phyloP scores from a whole-genome alignment of 1,140 invertebrate species.

The Ostrea edulis region DNA sequence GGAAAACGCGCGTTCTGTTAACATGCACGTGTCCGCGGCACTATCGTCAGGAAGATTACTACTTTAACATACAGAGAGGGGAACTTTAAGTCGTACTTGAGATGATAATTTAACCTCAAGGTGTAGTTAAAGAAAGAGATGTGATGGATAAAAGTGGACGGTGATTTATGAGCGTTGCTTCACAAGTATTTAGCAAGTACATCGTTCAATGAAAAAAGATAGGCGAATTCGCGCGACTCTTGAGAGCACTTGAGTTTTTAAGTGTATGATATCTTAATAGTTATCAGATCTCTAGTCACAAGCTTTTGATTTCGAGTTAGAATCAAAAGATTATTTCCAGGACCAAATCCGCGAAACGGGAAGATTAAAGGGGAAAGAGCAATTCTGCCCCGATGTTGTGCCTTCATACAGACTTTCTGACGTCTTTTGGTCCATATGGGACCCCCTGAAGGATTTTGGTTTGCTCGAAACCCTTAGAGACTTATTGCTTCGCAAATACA shows the following conservation, averaged over 20 bases:
- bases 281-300: conserved; percentile 14
- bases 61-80: background rate
- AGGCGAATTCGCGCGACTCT: conserved; percentile 29
- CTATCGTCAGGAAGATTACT: background rate
- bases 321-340: conserved; percentile 19
- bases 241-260: conserved; percentile 1
- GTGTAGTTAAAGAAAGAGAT: conserved; percentile 30
- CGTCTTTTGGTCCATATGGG: conserved; percentile 17
- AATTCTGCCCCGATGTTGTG: background rate
- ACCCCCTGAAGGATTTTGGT: conserved; percentile 6
- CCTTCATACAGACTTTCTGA: background rate
- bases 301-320: conserved; percentile 24
- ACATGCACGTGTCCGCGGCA: background rate
- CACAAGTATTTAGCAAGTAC: conserved; percentile 27
- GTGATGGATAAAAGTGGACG: conserved; percentile 27
- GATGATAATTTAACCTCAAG: background rate
- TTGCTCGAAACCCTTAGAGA: background rate
- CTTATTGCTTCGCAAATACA: background rate
- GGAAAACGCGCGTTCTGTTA: background rate
- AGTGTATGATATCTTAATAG: conserved; percentile 33
- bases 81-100: background rate
- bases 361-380: conserved; percentile 8
- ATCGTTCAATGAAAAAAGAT: conserved; percentile 23
- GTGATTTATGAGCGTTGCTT: conserved; percentile 23
- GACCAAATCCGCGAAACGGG: conserved; percentile 24